Evolutionary conservation across 2,113 vertebrate genomes (phyloP).

Genomic region (Zosterops pallidus): DNA sequence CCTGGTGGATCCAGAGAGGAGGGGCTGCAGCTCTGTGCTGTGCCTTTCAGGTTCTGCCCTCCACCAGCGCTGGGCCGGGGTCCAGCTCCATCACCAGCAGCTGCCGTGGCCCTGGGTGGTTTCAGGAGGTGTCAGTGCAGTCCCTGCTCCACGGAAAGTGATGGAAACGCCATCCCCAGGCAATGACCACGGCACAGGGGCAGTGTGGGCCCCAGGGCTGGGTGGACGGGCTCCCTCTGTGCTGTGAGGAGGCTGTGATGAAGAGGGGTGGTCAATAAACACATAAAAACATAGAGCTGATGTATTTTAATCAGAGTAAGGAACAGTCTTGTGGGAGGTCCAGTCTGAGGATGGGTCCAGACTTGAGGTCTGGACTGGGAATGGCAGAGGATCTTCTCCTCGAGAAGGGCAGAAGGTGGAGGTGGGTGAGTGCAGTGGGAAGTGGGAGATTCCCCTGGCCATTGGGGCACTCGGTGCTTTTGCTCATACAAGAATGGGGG

Average conservation of each 20-base stretch:
- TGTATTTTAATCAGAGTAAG: background rate
- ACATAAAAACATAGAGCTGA: accelerated
- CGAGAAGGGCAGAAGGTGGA: background rate
- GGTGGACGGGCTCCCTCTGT: background rate
- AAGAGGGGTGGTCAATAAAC: background rate
- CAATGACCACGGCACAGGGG: accelerated
- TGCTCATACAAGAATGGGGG: accelerated
- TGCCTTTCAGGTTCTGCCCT: background rate
- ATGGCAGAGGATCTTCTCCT: background rate
- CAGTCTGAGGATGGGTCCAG: background rate
- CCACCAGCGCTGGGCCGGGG: background rate
- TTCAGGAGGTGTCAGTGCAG: accelerated
- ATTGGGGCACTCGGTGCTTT: background rate
- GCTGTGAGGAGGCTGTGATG: background rate
- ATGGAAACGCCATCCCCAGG: background rate
- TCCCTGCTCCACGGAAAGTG: accelerated
- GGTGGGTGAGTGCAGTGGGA: accelerated
- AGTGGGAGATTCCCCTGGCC: background rate
- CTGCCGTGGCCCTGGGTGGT: accelerated
- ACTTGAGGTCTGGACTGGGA: background rate
- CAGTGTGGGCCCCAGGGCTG: background rate
- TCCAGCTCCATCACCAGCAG: background rate
- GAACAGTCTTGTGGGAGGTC: background rate
- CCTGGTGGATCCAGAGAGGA: background rate
- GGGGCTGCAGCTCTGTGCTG: background rate